These are phyloP conservation scores for Hypotaenidia philippensis DNA, from an alignment of 2,797 vertebrate genomes.

Conservation along the genomic window DNA sequence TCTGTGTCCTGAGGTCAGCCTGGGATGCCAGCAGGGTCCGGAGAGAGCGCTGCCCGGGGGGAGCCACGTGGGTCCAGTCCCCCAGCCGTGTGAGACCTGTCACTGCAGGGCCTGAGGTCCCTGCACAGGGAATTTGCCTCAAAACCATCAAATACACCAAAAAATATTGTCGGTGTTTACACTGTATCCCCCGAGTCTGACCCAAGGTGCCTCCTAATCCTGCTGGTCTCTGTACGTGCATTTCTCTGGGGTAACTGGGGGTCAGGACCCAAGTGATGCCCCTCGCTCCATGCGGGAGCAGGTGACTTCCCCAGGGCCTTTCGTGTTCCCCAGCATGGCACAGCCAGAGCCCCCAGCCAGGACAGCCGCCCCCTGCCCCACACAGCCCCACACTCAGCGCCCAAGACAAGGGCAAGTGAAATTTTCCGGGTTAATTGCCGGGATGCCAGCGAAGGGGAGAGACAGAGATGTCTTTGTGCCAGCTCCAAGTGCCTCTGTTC, in stretches of 20 bases:
- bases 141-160: background rate
- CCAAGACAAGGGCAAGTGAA: constrained; percentile 39
- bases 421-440: constrained; percentile 68
- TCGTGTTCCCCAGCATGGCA: fast-evolving
- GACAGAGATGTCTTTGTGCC: constrained; percentile 76
- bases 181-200: fast-evolving
- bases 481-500: constrained; percentile 36
- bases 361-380: fast-evolving
- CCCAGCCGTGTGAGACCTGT: fast-evolving
- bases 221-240: fast-evolving
- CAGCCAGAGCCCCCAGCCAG: fast-evolving
- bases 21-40: fast-evolving
- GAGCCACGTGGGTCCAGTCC: fast-evolving
- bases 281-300: background rate
- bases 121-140: fast-evolving
- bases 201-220: background rate
- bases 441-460: constrained; percentile 42
- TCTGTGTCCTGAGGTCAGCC: background rate
- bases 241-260: background rate
- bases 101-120: background rate
- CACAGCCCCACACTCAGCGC: background rate
- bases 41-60: background rate
- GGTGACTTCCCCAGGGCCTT: fast-evolving
- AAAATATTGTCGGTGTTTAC: fast-evolving
- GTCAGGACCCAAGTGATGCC: background rate